These are phyloP conservation scores for Lasaia peninsularis DNA, from an alignment of 1,140 invertebrate genomes.

Conservation along the genomic window DNA sequence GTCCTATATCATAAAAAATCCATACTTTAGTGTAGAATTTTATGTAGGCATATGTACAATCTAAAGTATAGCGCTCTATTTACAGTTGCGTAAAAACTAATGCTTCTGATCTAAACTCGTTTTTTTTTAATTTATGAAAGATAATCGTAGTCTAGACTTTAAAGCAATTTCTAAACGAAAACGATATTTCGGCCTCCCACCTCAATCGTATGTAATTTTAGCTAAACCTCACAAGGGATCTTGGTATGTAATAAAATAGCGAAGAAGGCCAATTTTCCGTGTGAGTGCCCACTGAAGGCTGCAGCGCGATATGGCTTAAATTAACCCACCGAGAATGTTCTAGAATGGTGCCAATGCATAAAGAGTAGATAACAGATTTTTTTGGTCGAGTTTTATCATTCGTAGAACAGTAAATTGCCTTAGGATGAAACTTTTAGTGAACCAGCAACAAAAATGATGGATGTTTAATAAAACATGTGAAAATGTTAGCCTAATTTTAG, in stretches of 20 bases:
- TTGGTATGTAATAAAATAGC: constrained; percentile 58
- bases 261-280: constrained; percentile 64
- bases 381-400: too few relatives aligned
- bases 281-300: constrained; percentile 43
- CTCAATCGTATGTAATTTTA: constrained; percentile 37
- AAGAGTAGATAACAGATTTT: not conserved
- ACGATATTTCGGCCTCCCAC: constrained; percentile 27
- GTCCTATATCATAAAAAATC: too few relatives aligned
- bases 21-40: too few relatives aligned
- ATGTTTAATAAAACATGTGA: too few relatives aligned
- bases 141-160: not conserved
- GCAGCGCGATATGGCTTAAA: constrained; percentile 51
- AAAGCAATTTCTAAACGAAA: constrained; percentile 30
- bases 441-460: too few relatives aligned
- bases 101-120: too few relatives aligned
- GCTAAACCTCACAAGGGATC: constrained; percentile 45
- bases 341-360: constrained; percentile 28
- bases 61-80: too few relatives aligned
- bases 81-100: too few relatives aligned
- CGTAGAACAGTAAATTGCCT: too few relatives aligned
- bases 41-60: too few relatives aligned
- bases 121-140: not conserved
- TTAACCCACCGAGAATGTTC: constrained; percentile 45
- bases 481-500: too few relatives aligned
- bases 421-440: too few relatives aligned